Evolutionary conservation across 2,797 vertebrate species (phyloP).

Genomic region (Arctocebus calabarensis): DNA sequence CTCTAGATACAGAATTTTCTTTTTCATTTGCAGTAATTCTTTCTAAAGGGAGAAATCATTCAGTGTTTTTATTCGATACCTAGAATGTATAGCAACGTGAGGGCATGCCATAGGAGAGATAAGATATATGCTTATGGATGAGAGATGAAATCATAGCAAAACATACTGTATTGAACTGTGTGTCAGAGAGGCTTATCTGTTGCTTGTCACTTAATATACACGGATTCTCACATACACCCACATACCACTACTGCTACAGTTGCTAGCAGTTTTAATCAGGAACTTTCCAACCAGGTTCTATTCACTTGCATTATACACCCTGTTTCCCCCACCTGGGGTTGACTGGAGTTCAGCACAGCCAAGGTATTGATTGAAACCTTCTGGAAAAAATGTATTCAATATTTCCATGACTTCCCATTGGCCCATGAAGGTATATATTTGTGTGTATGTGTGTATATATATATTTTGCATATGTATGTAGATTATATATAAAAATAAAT

Average conservation of each 20-base stretch:
- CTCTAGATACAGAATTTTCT: background rate
- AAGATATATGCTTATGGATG: background rate
- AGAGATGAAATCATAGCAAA: slow-evolving; percentile 34
- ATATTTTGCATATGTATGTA: too few relatives aligned
- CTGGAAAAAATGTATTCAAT: background rate
- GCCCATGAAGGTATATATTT: too few relatives aligned
- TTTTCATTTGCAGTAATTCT: slow-evolving; percentile 34
- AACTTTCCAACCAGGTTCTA: background rate
- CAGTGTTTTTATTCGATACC: background rate
- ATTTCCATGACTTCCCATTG: background rate
- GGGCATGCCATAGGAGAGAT: background rate
- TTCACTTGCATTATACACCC: background rate
- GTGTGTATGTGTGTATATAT: too few relatives aligned
- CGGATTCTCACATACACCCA: accelerated
- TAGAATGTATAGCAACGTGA: background rate
- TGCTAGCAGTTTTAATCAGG: background rate
- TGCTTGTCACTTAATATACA: background rate
- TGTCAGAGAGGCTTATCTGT: background rate
- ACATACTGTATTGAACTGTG: background rate
- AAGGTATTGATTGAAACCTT: background rate
- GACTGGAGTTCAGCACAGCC: too few relatives aligned
- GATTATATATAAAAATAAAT: too few relatives aligned
- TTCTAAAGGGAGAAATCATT: slow-evolving; percentile 25
- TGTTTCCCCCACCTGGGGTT: background rate
- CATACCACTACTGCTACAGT: background rate